Percentiles rank a stretch among this genome's conserved stretches.
Conservation (phyloP, 2,888 invertebrate species). For the Willowsia nigromaculata region DNA sequence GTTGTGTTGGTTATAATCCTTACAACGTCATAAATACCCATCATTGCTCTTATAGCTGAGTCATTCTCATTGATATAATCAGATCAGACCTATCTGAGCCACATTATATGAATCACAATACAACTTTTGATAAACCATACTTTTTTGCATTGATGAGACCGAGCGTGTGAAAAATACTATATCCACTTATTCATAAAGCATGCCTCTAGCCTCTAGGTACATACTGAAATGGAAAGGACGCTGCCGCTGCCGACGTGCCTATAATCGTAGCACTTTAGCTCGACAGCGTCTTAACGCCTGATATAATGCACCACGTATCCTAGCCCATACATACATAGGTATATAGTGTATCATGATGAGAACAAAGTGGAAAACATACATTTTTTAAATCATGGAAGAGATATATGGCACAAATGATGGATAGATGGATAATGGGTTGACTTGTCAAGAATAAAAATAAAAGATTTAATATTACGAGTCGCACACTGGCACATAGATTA, state of each 20-base stretch:
- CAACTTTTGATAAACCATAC: too few species aligned
- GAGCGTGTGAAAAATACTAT: background rate
- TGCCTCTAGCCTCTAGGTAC: too few species aligned
- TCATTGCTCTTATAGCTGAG: too few species aligned
- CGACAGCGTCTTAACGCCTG: background rate
- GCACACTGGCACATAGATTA: constrained; percentile 47
- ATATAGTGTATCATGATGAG: background rate
- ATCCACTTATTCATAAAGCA: too few species aligned
- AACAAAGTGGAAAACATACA: background rate
- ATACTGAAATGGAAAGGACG: background rate
- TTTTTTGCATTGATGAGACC: background rate
- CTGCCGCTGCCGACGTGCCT: background rate
- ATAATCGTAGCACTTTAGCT: background rate
- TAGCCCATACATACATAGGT: background rate
- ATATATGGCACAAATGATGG: background rate
- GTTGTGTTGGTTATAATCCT: too few species aligned
- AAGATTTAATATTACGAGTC: background rate
- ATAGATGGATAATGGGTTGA: background rate
- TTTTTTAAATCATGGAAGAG: background rate
- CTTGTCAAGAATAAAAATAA: background rate
- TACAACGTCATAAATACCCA: too few species aligned
- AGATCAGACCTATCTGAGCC: too few species aligned
- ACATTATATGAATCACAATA: too few species aligned
- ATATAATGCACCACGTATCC: background rate
- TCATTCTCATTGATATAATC: too few species aligned